Percentiles rank a stretch among this genome's conserved stretches.
Evolutionary conservation across 1,140 invertebrate genomes (phyloP).

Genomic region (Hyposmocoma kahamanoa): DNA sequence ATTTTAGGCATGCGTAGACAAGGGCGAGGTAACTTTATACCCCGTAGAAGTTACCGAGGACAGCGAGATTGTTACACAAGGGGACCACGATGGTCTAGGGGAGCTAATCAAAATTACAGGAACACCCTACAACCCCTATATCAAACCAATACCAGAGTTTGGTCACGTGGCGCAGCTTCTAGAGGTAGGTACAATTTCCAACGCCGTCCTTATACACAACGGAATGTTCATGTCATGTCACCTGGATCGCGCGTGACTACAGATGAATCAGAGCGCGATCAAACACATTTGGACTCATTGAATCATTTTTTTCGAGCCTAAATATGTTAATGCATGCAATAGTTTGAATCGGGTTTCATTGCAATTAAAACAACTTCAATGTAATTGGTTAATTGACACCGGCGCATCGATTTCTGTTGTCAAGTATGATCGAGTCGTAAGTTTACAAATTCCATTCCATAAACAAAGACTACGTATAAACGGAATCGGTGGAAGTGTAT

Average conservation of each 20-base stretch:
- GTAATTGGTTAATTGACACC: background rate
- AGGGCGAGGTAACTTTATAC: background rate
- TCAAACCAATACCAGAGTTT: background rate
- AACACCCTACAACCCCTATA: background rate
- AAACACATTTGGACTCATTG: background rate
- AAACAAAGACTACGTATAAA: background rate
- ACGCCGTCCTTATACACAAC: background rate
- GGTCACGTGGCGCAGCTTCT: background rate
- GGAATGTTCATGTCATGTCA: background rate
- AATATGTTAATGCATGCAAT: background rate
- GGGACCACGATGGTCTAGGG: background rate
- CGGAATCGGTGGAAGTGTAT: background rate
- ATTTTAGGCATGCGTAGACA: background rate
- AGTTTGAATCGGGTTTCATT: background rate
- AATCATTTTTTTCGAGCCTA: conserved; percentile 2
- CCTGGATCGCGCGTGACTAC: background rate
- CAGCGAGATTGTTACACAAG: background rate
- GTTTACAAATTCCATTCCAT: background rate
- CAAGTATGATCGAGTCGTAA: background rate
- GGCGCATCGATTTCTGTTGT: background rate
- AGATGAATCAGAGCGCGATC: background rate
- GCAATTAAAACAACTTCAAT: background rate
- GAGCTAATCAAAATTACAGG: background rate
- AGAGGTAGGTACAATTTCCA: background rate
- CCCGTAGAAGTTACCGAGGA: background rate